Percentiles rank a stretch among this genome's conserved stretches.
Evolutionary conservation across 2,888 invertebrate species (phyloP).

Genomic region (Protodeltote pygarga): DNA sequence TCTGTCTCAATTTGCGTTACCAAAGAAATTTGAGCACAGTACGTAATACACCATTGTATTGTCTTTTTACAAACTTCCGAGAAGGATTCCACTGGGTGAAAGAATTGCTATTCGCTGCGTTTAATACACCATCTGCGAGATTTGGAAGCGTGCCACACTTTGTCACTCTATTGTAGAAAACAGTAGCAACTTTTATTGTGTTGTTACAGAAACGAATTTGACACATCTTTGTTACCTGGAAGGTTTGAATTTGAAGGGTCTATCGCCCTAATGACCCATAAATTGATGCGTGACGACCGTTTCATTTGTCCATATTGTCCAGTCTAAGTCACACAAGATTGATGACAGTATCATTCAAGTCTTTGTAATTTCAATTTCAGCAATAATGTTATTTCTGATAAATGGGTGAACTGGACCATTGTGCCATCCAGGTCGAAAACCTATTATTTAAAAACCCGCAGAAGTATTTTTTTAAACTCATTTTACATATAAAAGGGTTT

Average conservation of each 20-base stretch:
- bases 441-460: too few species aligned
- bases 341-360: slow-evolving; percentile 22
- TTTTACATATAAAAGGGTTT: not conserved
- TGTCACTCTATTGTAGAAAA: slow-evolving; percentile 42
- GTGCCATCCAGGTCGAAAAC: too few species aligned
- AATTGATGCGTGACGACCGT: slow-evolving; percentile 58
- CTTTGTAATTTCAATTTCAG: slow-evolving; percentile 28
- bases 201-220: slow-evolving; percentile 53
- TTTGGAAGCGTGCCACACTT: slow-evolving; percentile 61
- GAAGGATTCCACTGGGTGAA: slow-evolving; percentile 60
- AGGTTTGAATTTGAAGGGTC: slow-evolving; percentile 23
- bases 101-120: slow-evolving; percentile 62
- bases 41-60: slow-evolving; percentile 25
- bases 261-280: slow-evolving; percentile 60
- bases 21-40: slow-evolving; percentile 25
- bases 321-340: slow-evolving; percentile 35
- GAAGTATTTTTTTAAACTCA: too few species aligned
- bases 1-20: slow-evolving; percentile 21
- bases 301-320: slow-evolving; percentile 53
- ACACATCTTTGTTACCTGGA: slow-evolving; percentile 44
- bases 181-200: slow-evolving; percentile 71
- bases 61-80: slow-evolving; percentile 34
- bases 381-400: slow-evolving; percentile 34
- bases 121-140: slow-evolving; percentile 54
- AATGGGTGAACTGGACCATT: slow-evolving; percentile 11